Conservation (phyloP, 2,113 vertebrate species). For the Phasianus colchicus region DNA sequence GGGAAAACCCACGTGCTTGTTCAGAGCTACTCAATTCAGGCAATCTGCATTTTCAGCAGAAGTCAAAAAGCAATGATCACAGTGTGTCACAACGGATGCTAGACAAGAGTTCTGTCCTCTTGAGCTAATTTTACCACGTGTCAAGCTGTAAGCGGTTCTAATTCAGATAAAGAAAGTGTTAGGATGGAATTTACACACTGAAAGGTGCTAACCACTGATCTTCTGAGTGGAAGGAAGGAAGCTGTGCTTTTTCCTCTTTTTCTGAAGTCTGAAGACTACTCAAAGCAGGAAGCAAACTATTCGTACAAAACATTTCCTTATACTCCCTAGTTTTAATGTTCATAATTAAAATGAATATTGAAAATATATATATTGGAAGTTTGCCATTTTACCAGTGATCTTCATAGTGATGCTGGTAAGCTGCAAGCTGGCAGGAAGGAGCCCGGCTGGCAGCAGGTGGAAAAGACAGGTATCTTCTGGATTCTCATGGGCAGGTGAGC, state of each 20-base stretch:
- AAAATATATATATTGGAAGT: neutral
- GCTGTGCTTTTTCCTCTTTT: neutral
- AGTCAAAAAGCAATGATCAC: neutral
- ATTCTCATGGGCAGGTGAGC: neutral
- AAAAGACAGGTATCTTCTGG: neutral
- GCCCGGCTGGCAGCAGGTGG: neutral
- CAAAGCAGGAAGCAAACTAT: neutral
- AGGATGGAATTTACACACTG: neutral
- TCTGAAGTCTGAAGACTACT: neutral
- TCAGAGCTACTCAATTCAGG: neutral
- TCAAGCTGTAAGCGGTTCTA: neutral
- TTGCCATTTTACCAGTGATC: neutral
- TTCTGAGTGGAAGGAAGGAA: neutral
- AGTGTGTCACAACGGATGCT: neutral
- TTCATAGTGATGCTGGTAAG: rapidly evolving
- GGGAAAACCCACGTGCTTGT: neutral
- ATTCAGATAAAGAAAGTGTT: neutral
- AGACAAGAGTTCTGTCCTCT: neutral
- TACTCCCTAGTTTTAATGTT: neutral
- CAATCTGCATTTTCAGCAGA: neutral
- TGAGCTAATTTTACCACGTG: neutral
- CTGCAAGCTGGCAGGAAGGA: neutral
- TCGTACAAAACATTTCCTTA: neutral
- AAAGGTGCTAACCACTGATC: neutral
- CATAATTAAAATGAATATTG: neutral